Base-by-base conservation (phyloP, 2,797 vertebrate genomes). In the Etheostoma nigrum region DNA sequence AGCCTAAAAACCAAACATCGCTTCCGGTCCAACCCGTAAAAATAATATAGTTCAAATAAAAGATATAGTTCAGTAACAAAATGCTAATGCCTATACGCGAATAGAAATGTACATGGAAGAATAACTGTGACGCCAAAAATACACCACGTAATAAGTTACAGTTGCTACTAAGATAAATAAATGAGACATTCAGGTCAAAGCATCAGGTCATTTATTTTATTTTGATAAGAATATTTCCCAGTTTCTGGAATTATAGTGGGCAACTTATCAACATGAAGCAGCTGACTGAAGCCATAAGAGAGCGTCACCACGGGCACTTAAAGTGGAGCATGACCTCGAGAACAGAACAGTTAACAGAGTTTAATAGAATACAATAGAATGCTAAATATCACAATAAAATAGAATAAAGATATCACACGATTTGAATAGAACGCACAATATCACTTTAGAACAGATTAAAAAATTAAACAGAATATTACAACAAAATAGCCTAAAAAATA, bases 241-340 rank as follows among this genome's bases (percentile, higher is more conserved):
- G 33, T 60, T 78, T 74, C 82, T 62, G 67, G 61, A 27, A 6
- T 62, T 30, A 42, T 2, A 61, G 25, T 19, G 21, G 4, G 15
- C 1, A 0, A 1, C 36, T 65, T 53, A 58, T n/a, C 13, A 5
- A 21, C 18, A 11, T 54, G 36, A 62, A 76, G 48, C 83, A 81
- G 83, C 83, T 90, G 89, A 88, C 76, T 69, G 57, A 51, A 59
- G 33, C 64, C 67, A 70, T 21, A 69, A 60, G 64, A 76, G 64
- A 67, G 48, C 67, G 84, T 83, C 83, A 78, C 55, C 65, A n/a
- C 68, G 4, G 48, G 14, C 21, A 23, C 11, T 54, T 3, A 69
- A 84, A 84, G 77, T 73, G 68, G 79, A 86, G 58, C 82, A 72
- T 72, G 81, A 79, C 79, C 74, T 53, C 73, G 11, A 40, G 18